A percentile compares a stretch with the other conserved stretches of the same genome.
Evolutionary conservation across 1,140 invertebrate species (phyloP).

Genomic region (Brachionus rotundiformis): DNA sequence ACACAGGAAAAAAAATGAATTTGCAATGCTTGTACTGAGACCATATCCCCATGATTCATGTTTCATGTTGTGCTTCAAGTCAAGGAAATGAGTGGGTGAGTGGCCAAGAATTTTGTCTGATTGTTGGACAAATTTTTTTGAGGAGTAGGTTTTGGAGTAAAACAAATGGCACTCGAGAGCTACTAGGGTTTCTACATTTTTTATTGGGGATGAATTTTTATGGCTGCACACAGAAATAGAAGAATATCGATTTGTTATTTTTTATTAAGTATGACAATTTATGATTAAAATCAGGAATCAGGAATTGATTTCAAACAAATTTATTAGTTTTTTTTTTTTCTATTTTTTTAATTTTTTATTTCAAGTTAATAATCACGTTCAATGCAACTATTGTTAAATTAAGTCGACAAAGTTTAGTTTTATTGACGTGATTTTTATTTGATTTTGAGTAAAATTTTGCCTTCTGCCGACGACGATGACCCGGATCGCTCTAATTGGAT

Average conservation of each 20-base stretch:
- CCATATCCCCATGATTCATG: too few species aligned
- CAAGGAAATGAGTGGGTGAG: too few species aligned
- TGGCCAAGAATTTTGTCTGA: not conserved
- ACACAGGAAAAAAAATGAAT: too few species aligned
- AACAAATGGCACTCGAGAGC: not conserved
- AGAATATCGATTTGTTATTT: conserved; percentile 32
- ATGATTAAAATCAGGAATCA: conserved; percentile 31
- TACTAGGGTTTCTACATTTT: not conserved
- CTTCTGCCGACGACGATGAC: conserved; percentile 17
- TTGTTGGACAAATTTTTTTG: not conserved
- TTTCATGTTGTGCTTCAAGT: too few species aligned
- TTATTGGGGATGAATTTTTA: not conserved
- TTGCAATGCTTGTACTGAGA: too few species aligned
- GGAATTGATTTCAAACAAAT: conserved; percentile 41
- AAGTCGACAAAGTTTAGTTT: not conserved
- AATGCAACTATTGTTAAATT: not conserved
- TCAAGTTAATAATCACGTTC: conserved; percentile 27
- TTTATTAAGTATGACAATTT: conserved; percentile 30
- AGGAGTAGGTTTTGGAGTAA: not conserved
- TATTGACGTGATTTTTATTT: conserved; percentile 25
- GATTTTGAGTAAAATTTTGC: not conserved
- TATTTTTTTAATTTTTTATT: not conserved
- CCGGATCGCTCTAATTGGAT: conserved; percentile 15
- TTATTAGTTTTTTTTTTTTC: conserved; percentile 27
- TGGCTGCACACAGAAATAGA: not conserved